Evolutionary conservation across 35 echinoderm and acorn worm genomes (phyloP).

Genomic region (Patiria miniata): DNA sequence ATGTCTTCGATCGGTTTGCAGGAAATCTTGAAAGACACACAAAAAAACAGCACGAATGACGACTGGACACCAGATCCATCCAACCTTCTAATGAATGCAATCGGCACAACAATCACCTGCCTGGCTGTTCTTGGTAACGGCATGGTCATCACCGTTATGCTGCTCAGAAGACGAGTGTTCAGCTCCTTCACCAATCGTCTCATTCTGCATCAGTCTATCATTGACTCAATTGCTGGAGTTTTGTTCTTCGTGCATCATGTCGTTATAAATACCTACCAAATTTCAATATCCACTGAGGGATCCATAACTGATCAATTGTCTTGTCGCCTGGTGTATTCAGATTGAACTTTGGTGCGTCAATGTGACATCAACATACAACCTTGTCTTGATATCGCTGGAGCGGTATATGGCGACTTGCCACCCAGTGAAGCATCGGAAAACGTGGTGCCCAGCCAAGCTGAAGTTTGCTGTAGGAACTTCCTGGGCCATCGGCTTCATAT

Average conservation of each 20-base stretch:
- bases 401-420: constrained; percentile 53
- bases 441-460: constrained; percentile 35
- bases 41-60: too few species aligned
- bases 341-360: constrained; percentile 45
- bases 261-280: not conserved
- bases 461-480: constrained; percentile 30
- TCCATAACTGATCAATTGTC: not conserved
- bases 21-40: too few species aligned
- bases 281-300: not conserved
- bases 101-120: constrained; percentile 60
- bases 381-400: constrained; percentile 61
- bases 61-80: too few species aligned
- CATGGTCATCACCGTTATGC: constrained; percentile 66
- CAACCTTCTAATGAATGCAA: constrained; percentile 1
- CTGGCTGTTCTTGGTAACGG: constrained; percentile 62
- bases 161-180: constrained; percentile 1
- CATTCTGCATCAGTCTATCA: not conserved
- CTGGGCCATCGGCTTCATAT: constrained; percentile 50
- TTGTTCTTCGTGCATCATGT: not conserved
- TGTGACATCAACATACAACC: constrained; percentile 60
- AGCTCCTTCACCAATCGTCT: constrained; percentile 3
- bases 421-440: constrained; percentile 51
- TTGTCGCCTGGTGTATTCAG: constrained; percentile 36
- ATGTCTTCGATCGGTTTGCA: too few species aligned
- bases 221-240: not conserved